phyloP scores from a whole-genome alignment of 2,888 invertebrate genomes.

The Pyrocoelia pectoralis region DNA sequence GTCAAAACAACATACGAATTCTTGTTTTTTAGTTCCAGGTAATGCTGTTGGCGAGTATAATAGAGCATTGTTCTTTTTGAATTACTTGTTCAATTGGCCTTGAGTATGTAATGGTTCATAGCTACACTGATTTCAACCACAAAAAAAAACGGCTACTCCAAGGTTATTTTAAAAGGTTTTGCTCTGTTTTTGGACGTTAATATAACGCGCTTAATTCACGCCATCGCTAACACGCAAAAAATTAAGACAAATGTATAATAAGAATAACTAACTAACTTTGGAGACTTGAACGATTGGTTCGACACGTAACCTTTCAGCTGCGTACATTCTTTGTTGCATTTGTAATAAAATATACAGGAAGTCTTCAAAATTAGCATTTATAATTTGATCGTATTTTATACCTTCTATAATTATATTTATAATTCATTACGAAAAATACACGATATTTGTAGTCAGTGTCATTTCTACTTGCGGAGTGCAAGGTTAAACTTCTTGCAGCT shows the following conservation, averaged over 20 bases:
- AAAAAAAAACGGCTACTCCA: constrained; percentile 30
- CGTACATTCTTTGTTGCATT: background rate
- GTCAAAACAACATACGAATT: constrained; percentile 35
- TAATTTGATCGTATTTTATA: constrained; percentile 13
- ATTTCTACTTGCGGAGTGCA: constrained; percentile 31
- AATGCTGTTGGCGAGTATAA: constrained; percentile 45
- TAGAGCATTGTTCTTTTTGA: constrained; percentile 52
- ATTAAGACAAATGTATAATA: too few species aligned
- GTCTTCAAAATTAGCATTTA: background rate
- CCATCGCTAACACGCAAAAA: too few species aligned
- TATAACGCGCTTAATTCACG: constrained; percentile 13
- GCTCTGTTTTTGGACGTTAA: constrained; percentile 30
- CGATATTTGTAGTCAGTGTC: constrained; percentile 28
- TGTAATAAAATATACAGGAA: background rate
- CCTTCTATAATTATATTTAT: background rate
- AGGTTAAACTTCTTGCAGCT: constrained; percentile 33
- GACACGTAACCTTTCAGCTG: background rate
- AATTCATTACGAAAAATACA: constrained; percentile 16
- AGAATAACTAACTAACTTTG: too few species aligned
- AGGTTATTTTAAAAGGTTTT: constrained; percentile 25
- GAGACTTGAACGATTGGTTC: constrained; percentile 8
- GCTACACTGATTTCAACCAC: constrained; percentile 22
- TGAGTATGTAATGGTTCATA: constrained; percentile 41
- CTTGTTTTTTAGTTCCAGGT: constrained; percentile 33
- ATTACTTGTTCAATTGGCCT: constrained; percentile 48